Percentiles rank a stretch among this genome's conserved stretches.
Conservation (phyloP, 2,888 invertebrate species). For the Halictus ligatus region DNA sequence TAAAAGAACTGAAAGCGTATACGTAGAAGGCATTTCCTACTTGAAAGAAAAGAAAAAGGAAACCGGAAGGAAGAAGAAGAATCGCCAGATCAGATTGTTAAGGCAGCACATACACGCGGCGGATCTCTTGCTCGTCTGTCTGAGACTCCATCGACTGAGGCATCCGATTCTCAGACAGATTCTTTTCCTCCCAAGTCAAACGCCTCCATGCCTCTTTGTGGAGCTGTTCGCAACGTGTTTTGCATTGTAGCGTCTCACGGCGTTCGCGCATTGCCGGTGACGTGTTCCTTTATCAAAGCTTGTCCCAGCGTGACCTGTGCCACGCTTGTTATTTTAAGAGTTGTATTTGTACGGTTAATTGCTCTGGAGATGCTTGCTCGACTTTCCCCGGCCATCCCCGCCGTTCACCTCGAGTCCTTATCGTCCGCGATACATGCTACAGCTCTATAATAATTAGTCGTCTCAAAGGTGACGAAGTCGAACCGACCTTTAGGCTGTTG, state of each 20-base stretch:
- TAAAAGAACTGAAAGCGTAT: neutral
- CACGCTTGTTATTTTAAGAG: neutral
- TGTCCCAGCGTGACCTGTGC: neutral
- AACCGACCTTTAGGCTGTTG: neutral
- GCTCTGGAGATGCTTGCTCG: neutral
- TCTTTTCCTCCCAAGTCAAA: conserved; percentile 20
- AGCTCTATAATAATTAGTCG: neutral
- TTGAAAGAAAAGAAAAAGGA: too few species aligned
- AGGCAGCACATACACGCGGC: neutral
- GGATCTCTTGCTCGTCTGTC: neutral
- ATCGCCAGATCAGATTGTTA: conserved; percentile 4
- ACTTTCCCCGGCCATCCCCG: neutral
- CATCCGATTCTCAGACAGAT: conserved; percentile 8
- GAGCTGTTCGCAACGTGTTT: conserved; percentile 1
- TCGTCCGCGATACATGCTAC: neutral
- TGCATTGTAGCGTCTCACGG: conserved; percentile 9
- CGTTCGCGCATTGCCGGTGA: neutral
- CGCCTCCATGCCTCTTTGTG: neutral
- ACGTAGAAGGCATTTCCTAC: neutral
- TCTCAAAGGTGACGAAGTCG: neutral
- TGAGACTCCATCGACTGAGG: neutral
- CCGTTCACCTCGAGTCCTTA: neutral
- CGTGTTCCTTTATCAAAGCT: conserved; percentile 13
- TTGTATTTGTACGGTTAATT: neutral
- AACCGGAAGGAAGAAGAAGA: neutral